Conservation (phyloP, 2,113 vertebrate genomes). For the Pseudorectes ferrugineus region DNA sequence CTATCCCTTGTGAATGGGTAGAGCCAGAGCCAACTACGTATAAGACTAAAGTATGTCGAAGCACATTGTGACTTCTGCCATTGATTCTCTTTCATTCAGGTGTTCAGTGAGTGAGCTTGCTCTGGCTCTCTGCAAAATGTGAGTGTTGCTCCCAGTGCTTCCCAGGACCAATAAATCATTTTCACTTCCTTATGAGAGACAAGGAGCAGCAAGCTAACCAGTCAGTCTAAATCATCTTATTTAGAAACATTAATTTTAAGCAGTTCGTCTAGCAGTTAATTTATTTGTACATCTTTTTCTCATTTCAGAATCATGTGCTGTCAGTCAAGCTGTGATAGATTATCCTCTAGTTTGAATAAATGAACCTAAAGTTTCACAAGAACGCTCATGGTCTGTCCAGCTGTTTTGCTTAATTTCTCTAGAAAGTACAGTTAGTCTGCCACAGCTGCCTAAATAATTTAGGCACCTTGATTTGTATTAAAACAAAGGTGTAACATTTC, state of each 20-base stretch:
- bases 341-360: background rate
- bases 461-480: background rate
- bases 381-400: background rate
- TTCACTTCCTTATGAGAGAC: background rate
- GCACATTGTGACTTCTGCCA: background rate
- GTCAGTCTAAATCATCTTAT: background rate
- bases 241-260: background rate
- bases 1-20: background rate
- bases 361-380: background rate
- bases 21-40: background rate
- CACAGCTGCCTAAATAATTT: background rate
- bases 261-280: background rate
- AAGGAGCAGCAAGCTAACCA: background rate
- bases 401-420: background rate
- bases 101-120: background rate
- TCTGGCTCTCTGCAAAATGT: background rate
- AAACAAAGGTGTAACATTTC: background rate
- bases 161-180: background rate
- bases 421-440: background rate
- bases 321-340: background rate
- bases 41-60: background rate
- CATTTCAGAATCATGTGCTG: background rate
- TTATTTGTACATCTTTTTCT: background rate
- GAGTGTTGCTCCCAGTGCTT: background rate
- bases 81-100: background rate